Percentiles rank a stretch among this genome's conserved stretches.
phyloP scores from a whole-genome alignment of 2,888 invertebrate species.

The Sturmia bella region DNA sequence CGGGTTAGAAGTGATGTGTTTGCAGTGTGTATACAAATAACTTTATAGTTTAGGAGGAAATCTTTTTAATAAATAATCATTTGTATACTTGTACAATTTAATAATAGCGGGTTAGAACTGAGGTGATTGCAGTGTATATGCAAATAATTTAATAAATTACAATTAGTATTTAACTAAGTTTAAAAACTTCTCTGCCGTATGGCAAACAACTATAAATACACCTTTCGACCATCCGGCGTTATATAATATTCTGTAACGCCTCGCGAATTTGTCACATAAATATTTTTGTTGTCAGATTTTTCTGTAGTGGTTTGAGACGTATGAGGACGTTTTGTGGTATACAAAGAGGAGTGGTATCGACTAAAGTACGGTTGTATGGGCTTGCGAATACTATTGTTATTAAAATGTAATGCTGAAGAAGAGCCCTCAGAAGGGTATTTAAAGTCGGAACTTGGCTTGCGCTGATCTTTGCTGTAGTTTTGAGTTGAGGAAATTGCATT shows the following conservation, averaged over 20 bases:
- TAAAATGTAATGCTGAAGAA: neutral
- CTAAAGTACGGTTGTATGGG: constrained; percentile 21
- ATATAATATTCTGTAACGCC: constrained; percentile 80
- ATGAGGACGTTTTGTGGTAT: constrained; percentile 50
- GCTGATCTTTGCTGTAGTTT: constrained; percentile 29
- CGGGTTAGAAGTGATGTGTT: constrained; percentile 11
- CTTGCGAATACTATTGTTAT: constrained; percentile 34
- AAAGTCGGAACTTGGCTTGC: constrained; percentile 15
- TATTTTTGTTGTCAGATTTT: constrained; percentile 76
- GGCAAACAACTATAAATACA: constrained; percentile 73
- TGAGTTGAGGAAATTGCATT: constrained; percentile 39
- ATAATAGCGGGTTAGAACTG: too few species aligned
- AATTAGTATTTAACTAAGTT: constrained; percentile 21
- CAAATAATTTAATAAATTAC: too few species aligned
- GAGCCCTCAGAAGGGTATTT: constrained; percentile 6
- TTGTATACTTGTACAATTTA: too few species aligned
- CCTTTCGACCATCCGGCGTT: constrained; percentile 77
- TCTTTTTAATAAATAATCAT: too few species aligned
- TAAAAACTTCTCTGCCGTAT: neutral
- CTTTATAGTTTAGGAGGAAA: too few species aligned
- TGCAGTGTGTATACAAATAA: too few species aligned
- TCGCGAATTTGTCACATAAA: constrained; percentile 79
- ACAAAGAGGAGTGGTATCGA: constrained; percentile 72
- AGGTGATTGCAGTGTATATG: too few species aligned
- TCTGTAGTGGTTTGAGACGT: constrained; percentile 64